These are phyloP conservation scores for Drepana falcataria DNA, from an alignment of 2,888 invertebrate genomes.

Conservation along the genomic window DNA sequence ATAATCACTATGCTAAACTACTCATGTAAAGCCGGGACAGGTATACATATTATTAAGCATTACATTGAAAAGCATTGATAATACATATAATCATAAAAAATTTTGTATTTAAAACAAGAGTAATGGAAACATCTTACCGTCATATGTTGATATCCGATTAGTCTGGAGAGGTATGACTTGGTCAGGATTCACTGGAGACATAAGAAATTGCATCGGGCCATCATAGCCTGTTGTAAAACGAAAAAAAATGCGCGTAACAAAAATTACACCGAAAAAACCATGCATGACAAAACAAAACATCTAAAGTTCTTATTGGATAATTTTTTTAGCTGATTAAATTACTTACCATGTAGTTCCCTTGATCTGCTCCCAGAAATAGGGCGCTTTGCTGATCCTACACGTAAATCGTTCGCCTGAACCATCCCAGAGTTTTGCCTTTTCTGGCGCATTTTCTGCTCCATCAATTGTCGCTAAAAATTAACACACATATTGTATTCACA, in stretches of 20 bases:
- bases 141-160: slow-evolving; percentile 73
- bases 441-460: slow-evolving; percentile 93
- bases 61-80: too few relatives aligned
- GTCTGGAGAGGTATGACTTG: slow-evolving; percentile 81
- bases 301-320: slow-evolving; percentile 4
- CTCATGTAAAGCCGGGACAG: too few relatives aligned
- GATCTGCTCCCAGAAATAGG: slow-evolving; percentile 82
- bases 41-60: too few relatives aligned
- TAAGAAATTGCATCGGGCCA: slow-evolving; percentile 91
- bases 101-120: not conserved
- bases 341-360: slow-evolving; percentile 84
- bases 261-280: slow-evolving; percentile 45
- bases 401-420: slow-evolving; percentile 91
- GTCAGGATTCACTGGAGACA: slow-evolving; percentile 89
- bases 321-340: not conserved
- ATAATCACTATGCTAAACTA: too few relatives aligned
- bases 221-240: slow-evolving; percentile 83
- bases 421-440: slow-evolving; percentile 91
- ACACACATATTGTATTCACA: not conserved
- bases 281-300: slow-evolving; percentile 37
- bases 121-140: slow-evolving; percentile 52
- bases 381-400: slow-evolving; percentile 83
- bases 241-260: slow-evolving; percentile 49
- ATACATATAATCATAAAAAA: too few relatives aligned
- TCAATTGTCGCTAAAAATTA: slow-evolving; percentile 84